Percentiles rank a stretch among this genome's conserved stretches.
phyloP scores from a whole-genome alignment of 1,140 invertebrate species.

The Brachionus koreanus region DNA sequence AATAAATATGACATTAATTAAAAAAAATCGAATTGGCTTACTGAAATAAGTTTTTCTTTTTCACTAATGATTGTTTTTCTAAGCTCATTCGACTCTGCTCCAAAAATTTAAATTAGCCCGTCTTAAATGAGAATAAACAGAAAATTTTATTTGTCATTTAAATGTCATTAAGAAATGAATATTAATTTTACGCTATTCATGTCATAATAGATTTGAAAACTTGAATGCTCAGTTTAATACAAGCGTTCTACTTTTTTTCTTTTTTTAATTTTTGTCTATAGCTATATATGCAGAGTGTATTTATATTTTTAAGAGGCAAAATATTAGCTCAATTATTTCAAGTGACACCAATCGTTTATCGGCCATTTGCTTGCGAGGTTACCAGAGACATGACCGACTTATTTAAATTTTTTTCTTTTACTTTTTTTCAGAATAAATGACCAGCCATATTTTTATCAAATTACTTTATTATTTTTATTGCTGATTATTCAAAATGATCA shows the following conservation, averaged over 20 bases:
- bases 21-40: not conserved
- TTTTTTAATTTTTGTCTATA: not conserved
- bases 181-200: conserved; percentile 9
- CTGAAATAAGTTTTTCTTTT: not conserved
- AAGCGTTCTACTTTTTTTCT: not conserved
- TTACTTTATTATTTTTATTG: not conserved
- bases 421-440: not conserved
- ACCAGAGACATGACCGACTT: not conserved
- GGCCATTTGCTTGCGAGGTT: not conserved
- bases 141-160: conserved; percentile 11
- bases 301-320: not conserved
- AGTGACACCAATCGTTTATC: not conserved
- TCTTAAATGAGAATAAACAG: not conserved
- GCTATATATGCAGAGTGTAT: not conserved
- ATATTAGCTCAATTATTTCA: not conserved
- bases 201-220: not conserved
- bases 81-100: not conserved
- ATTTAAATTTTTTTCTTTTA: not conserved
- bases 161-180: conserved; percentile 3
- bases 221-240: not conserved
- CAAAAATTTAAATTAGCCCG: not conserved
- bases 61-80: not conserved
- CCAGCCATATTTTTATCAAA: not conserved
- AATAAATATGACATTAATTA: conserved; percentile 11
- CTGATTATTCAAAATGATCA: not conserved